Base-by-base conservation (phyloP, 2,888 invertebrate genomes). In the Eledone cirrhosa region DNA sequence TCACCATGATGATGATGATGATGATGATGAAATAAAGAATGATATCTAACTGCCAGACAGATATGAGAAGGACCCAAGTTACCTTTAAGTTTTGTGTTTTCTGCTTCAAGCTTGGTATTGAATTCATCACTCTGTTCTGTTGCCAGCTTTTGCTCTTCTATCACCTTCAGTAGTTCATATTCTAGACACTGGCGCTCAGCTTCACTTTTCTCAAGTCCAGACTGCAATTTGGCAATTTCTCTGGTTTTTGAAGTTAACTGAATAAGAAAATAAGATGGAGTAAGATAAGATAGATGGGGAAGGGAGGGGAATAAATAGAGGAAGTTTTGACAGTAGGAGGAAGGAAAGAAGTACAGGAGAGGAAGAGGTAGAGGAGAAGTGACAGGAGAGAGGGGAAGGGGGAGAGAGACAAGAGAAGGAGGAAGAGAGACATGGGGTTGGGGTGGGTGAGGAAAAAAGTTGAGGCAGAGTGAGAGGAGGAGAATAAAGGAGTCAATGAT, bases 161-260 rank as follows among this genome's bases (percentile, higher is more conserved):
- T 83, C 0, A 85, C 80, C 78, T 87, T 86, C 22, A 89, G 86
- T 78, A 90, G 79, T 80, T 90, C 89, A 84, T 85, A 89, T 82
- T 90, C 90, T 48, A 88, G 81, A 79, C 87, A 88, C 78, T 90
- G 89, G 33, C 88, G 84, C 5, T 84, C 78, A 11, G 90, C 90
- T 78, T 89, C 89, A 8, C 88, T 87, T 80, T 87, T 88, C 84
- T 90, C 90, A 13, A 89, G 67, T 80, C 87, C 88, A 11, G 89
- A 86, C 22, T 88, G 80, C 11, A 88, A 81, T 76, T 86, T 86
- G 19, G 89, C 86, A 48, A 88, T 81, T 79, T 89, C 87, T 78
- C 87, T 86, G 79, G 88, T 86, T 24, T 87, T 79, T 3, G 85
- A 83, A 13, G 86, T 81, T 65, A 87, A 81, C 88, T 89, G 75